phyloP scores from a whole-genome alignment of 2,888 invertebrate genomes.

The Hydraecia micacea region DNA sequence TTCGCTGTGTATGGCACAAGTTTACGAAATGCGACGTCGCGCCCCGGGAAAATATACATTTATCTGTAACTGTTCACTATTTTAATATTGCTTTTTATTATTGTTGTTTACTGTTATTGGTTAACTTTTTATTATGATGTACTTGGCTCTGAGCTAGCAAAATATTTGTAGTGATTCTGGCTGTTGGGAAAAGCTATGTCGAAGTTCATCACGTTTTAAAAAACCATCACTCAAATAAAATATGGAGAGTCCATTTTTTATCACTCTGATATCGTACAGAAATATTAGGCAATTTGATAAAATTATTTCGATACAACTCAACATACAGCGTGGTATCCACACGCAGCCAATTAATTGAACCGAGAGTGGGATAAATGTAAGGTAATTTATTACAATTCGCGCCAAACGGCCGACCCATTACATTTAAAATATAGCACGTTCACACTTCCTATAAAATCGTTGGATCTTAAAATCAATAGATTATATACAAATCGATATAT shows the following conservation, averaged over 20 bases:
- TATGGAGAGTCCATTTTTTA: background rate
- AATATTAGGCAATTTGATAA: conserved; percentile 45
- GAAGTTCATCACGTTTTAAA: background rate
- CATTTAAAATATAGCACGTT: conserved; percentile 85
- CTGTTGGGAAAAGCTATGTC: background rate
- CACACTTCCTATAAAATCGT: conserved; percentile 76
- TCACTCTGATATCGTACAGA: background rate
- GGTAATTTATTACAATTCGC: conserved; percentile 85
- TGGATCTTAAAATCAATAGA: conserved; percentile 68
- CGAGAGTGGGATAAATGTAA: conserved; percentile 83
- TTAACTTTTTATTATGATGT: conserved; percentile 43
- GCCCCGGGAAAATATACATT: conserved; percentile 55
- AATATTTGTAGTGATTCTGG: conserved; percentile 34
- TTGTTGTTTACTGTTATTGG: conserved; percentile 55
- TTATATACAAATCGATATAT: too few relatives aligned
- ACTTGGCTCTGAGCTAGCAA: conserved; percentile 26
- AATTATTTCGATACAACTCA: conserved; percentile 57
- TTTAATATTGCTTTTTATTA: conserved; percentile 62
- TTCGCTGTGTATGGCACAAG: conserved; percentile 63
- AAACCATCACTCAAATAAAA: conserved; percentile 11
- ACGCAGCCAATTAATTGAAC: conserved; percentile 83
- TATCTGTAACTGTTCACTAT: conserved; percentile 60
- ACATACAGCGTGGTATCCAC: conserved; percentile 70
- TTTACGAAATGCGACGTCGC: conserved; percentile 57
- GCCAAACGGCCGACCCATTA: conserved; percentile 82